Evolutionary conservation across 2,797 vertebrate species (phyloP), one percentile per base, ranked within the genome.

Genomic region (Atherinosoma microstoma): DNA sequence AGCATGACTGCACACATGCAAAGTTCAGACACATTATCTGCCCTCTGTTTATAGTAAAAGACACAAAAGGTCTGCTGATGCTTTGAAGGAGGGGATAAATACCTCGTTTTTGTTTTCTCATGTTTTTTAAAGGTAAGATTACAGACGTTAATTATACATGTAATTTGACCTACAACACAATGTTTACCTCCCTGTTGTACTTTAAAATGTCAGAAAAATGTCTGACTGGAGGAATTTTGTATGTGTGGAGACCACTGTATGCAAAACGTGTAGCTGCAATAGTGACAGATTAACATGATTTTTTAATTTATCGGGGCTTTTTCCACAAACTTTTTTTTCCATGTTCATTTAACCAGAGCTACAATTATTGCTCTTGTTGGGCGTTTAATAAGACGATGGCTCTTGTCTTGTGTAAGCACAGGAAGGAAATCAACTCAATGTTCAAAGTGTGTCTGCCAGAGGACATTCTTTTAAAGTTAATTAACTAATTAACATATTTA

Each of bases 1-100:
- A 87, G 64, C 76, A 30, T 59, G 73, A 76, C 71, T 20, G 67
- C 76, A 65, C 76, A 65, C 58, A 56, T 65, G 34, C 12, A 62
- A 18, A 62, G 73, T 62, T 72, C 70, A 73, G 9, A 67, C 75
- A 60, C 45, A 38, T 45, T 62, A 30, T 2, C 51, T 49, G 57
- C 60, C 4, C 27, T 62, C 8, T 58, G 36, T 16, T 65, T 61
- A 60, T 20, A 12, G 27, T n/a, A 49, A 62, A 61, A 70, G n/a
- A 42, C 32, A 58, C 12, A 70, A 24, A 69, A 56, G 6, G 10
- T 24, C 8, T 63, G 30, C 24, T 68, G 58, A 16, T 58, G 10
- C 29, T 67, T 32, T 49, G 9, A 49, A 9, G 0, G 9, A 22
- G 47, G n/a, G 9, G n/a, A 49, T 10, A 49, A 22, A n/a, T 22